Percentiles rank a stretch among this genome's conserved stretches.
Conservation (phyloP, 30 jellyfish, hydroid and myxozoan species). For the Chrysaora quinquecirrha region DNA sequence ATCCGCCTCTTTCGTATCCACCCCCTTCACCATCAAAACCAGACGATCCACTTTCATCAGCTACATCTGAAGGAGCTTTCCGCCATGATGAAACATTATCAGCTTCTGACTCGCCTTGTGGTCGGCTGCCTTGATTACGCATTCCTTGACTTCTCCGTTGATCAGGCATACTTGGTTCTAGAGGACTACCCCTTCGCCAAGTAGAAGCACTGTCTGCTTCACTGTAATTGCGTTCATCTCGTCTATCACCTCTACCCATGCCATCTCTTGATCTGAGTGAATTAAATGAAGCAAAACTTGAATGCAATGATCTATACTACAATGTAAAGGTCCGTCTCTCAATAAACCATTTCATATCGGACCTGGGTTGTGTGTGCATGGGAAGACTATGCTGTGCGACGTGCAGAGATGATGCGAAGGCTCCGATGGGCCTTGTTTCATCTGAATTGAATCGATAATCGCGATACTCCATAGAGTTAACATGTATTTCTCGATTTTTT, state of each 20-base stretch:
- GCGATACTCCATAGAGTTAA: too few relatives aligned
- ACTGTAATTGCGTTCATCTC: conserved; percentile 28
- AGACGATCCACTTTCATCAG: conserved; percentile 50
- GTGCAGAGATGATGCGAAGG: too few relatives aligned
- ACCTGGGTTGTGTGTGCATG: too few relatives aligned
- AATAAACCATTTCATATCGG: too few relatives aligned
- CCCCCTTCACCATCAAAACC: conserved; percentile 56
- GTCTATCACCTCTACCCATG: conserved; percentile 41
- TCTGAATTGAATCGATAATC: too few relatives aligned
- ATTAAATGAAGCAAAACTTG: too few relatives aligned
- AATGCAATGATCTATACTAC: too few relatives aligned
- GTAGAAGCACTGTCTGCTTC: conserved; percentile 68
- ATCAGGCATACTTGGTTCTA: conserved; percentile 33
- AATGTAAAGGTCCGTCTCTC: too few relatives aligned
- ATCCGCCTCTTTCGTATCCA: conserved; percentile 21
- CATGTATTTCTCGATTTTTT: too few relatives aligned
- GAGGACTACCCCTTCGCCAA: conserved; percentile 55
- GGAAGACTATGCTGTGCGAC: too few relatives aligned
- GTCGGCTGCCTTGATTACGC: conserved; percentile 45
- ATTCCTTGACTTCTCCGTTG: conserved; percentile 38
- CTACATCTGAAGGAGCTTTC: conserved; percentile 33
- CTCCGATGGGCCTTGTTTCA: too few relatives aligned
- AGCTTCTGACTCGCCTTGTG: conserved; percentile 67
- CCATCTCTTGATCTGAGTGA: conserved; percentile 10
- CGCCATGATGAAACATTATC: conserved; percentile 59